Evolutionary conservation across 2,113 vertebrate species (phyloP), one percentile per base, ranked within the genome.

Genomic region (Malurus alboscapulatus): DNA sequence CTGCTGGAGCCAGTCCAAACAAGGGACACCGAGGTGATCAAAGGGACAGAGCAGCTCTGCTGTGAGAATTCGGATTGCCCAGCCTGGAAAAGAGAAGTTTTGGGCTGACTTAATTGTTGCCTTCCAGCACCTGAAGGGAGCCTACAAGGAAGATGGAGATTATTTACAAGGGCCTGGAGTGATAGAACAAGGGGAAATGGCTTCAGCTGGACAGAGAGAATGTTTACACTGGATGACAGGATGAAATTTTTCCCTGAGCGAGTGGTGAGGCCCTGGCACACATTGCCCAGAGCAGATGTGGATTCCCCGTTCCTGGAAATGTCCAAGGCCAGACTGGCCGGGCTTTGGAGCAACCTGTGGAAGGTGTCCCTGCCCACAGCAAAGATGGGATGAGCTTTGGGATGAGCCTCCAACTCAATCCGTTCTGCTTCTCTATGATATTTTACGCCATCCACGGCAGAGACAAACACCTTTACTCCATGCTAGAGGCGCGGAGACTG

Each of bases 231-330:
- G 6, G 1, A 24, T 45, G 12, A 29, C 14, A 32, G 22, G 17
- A 27, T 44, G 9, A 59, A 18, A 24, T 27, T 22, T 2, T 53
- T 27, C 18, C 26, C 32, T 13, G 21, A 4, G 38, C 24, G 5
- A 7, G 2, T 3, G 1, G 12, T 1, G 26, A n/a, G 27, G 9
- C 0, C 12, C 7, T 18, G 18, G 18, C 7, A 45, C 14, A 68
- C 47, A 7, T 0, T 27, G 14, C 7, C 9, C 14, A 53, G 21
- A 16, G 11, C 12, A 76, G 21, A 45, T n/a, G 32, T 16, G 38
- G 62, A 32, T 77, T 17, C 22, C 9, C 9, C 63, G 38, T n/a
- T 27, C 32, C 27, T 77, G 5, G 9, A 11, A 61, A 7, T 5
- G 7, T 2, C 12, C 54, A 77, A 45, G 14, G 21, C 7, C 53